phyloP scores from a whole-genome alignment of 2,113 vertebrate genomes.

The Trichomycterus rosablanca region DNA sequence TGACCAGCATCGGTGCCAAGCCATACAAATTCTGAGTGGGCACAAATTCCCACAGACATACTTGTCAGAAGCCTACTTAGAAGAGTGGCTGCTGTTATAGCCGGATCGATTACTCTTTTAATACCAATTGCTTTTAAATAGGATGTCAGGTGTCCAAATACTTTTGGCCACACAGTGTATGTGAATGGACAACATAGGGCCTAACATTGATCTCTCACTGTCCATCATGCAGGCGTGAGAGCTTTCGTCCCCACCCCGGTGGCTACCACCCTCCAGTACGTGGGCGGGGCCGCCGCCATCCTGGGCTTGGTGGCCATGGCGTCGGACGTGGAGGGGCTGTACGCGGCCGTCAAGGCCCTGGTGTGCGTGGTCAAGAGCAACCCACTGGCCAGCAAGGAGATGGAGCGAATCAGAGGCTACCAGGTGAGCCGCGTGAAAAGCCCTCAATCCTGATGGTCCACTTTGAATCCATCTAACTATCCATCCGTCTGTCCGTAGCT shows the following conservation, averaged over 20 bases:
- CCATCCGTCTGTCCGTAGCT: conserved; percentile 63
- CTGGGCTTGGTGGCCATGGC: conserved; percentile 97
- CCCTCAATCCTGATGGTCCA: too few species aligned
- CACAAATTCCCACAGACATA: too few species aligned
- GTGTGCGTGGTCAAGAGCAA: conserved; percentile 98
- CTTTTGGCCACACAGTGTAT: too few species aligned
- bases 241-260: conserved; percentile 92
- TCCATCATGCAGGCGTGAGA: conserved; percentile 83
- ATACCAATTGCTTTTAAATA: too few species aligned
- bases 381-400: conserved; percentile 94
- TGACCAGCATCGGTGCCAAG: too few species aligned
- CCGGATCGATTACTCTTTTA: too few species aligned
- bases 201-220: too few species aligned
- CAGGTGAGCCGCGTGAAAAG: conserved; percentile 69
- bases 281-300: conserved; percentile 94
- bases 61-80: too few species aligned
- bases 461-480: background rate
- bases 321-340: conserved; percentile 94
- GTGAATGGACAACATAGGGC: too few species aligned
- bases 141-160: too few species aligned
- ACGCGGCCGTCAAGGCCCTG: conserved; percentile 94
- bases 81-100: too few species aligned
- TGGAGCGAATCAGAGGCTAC: conserved; percentile 97
- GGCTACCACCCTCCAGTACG: conserved; percentile 92
- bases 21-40: too few species aligned